Evolutionary conservation across 2,797 vertebrate genomes (phyloP).

Genomic region (Argya squamiceps): DNA sequence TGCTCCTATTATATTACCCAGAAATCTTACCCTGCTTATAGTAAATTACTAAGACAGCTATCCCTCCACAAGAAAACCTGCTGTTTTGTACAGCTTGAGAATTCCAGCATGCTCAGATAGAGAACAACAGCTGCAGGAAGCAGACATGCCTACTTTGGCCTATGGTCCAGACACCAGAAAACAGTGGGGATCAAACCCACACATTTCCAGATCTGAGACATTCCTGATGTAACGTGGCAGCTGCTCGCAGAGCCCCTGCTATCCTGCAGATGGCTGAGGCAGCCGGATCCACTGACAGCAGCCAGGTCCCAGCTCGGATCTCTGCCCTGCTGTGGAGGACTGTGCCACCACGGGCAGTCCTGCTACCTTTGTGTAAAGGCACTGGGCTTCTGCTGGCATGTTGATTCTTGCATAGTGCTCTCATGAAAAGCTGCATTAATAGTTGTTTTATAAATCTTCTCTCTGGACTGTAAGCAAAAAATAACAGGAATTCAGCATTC

Average conservation of each 20-base stretch:
- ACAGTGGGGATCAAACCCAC: neutral
- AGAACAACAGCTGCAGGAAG: neutral
- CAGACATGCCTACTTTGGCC: neutral
- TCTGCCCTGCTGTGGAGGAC: neutral
- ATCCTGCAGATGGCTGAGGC: neutral
- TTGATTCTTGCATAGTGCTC: neutral
- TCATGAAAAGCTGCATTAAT: neutral
- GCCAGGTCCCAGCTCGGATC: neutral
- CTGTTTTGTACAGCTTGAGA: neutral
- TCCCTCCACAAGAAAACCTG: neutral
- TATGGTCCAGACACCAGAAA: neutral
- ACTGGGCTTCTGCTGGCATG: neutral
- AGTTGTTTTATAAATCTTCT: neutral
- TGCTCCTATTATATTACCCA: neutral
- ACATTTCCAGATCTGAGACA: neutral
- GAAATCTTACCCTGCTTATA: neutral
- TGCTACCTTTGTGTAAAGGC: neutral
- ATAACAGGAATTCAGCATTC: neutral
- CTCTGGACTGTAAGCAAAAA: neutral
- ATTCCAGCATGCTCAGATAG: neutral
- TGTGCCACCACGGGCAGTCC: rapidly evolving
- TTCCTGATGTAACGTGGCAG: neutral
- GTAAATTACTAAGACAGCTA: neutral
- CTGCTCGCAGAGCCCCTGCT: neutral
- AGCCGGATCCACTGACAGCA: rapidly evolving